Conservation (phyloP, 1,140 invertebrate species). For the Steinernema khuongi region DNA sequence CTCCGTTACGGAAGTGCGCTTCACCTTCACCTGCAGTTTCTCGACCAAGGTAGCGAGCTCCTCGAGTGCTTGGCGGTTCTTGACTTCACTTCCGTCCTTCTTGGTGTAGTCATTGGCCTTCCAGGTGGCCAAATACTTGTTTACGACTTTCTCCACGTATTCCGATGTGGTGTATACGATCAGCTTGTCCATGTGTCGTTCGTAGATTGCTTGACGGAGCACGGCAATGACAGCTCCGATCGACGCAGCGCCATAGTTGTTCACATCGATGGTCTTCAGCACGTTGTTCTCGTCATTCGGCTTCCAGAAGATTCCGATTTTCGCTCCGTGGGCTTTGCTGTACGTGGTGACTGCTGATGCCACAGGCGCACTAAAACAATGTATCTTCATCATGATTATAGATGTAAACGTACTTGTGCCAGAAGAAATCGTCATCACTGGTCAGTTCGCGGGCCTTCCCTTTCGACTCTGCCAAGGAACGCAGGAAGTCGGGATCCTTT, state of each 20-base stretch:
- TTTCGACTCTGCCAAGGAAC: background rate
- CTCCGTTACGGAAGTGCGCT: background rate
- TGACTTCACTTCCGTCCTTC: background rate
- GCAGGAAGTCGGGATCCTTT: background rate
- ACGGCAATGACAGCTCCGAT: background rate
- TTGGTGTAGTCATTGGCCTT: background rate
- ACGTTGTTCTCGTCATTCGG: background rate
- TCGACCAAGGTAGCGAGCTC: background rate
- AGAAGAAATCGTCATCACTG: conserved; percentile 1
- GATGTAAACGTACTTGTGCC: background rate
- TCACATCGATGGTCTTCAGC: background rate
- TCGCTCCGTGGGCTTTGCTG: background rate
- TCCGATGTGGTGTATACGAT: background rate
- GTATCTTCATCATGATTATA: background rate
- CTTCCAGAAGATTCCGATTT: background rate
- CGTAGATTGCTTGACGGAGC: background rate
- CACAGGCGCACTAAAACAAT: background rate
- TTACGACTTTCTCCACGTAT: background rate
- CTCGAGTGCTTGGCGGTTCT: background rate
- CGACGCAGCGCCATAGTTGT: background rate
- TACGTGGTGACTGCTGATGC: background rate
- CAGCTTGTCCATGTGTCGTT: background rate
- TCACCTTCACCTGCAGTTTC: background rate
- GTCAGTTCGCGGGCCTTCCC: background rate
- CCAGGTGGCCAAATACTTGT: background rate